Conservation (phyloP, 2,888 invertebrate genomes). For the Heteromyza rotundicornis region DNA sequence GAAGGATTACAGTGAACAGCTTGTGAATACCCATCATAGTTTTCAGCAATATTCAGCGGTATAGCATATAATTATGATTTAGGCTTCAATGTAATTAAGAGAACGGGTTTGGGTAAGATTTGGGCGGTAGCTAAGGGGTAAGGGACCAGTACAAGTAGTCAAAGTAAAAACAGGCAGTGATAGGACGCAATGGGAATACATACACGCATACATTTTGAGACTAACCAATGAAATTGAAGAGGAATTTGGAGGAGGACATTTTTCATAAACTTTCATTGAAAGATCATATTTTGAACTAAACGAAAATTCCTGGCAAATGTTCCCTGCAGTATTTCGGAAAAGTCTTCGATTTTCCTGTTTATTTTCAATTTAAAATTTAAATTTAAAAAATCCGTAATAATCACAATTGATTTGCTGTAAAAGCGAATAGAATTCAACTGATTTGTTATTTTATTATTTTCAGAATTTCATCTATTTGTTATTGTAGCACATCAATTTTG, state of each 20-base stretch:
- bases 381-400: background rate
- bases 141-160: conserved; percentile 8
- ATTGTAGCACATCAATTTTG: conserved; percentile 2
- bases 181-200: background rate
- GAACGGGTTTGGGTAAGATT: conserved; percentile 34
- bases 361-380: background rate
- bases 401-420: conserved; percentile 1
- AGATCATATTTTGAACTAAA: too few relatives aligned
- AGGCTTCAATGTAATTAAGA: conserved; percentile 38
- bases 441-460: too few relatives aligned
- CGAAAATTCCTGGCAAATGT: conserved; percentile 17
- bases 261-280: too few relatives aligned
- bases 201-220: background rate
- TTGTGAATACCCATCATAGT: conserved; percentile 38
- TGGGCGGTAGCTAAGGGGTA: conserved; percentile 23
- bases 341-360: conserved; percentile 1
- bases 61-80: conserved; percentile 41
- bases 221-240: background rate
- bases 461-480: too few relatives aligned
- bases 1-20: conserved; percentile 61
- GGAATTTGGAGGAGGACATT: too few relatives aligned
- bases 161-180: too few relatives aligned
- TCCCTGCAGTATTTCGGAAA: conserved; percentile 4
- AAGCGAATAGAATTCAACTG: background rate
- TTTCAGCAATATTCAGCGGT: conserved; percentile 45